Evolutionary conservation across 2,888 invertebrate genomes (phyloP).

Genomic region (Drosophila paranaensis): DNA sequence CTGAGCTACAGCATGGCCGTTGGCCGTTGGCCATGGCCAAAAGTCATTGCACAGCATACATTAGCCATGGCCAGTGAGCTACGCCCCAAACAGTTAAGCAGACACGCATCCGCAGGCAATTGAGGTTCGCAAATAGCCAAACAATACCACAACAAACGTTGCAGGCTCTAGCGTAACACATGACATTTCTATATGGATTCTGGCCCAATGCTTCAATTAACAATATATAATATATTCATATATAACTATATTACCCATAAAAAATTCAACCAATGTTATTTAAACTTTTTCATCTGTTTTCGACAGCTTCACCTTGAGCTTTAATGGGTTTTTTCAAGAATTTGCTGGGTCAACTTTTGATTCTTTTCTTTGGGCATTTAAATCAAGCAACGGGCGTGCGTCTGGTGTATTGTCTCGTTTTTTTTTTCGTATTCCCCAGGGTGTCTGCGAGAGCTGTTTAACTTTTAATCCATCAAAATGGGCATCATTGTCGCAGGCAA

Average conservation of each 20-base stretch:
- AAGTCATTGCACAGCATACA: constrained; percentile 30
- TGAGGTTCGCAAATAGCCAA: constrained; percentile 5
- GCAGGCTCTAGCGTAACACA: not conserved
- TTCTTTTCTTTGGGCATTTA: constrained; percentile 19
- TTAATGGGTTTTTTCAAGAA: constrained; percentile 7
- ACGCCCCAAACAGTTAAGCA: constrained; percentile 6
- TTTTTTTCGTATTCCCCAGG: constrained; percentile 33
- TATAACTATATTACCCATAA: not conserved
- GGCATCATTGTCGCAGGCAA: constrained; percentile 21
- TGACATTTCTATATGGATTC: not conserved
- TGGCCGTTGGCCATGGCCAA: constrained; percentile 21
- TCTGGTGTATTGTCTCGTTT: constrained; percentile 35
- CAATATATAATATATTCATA: too few relatives aligned
- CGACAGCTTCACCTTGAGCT: constrained; percentile 16
- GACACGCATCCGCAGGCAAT: constrained; percentile 10
- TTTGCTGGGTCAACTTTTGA: constrained; percentile 43
- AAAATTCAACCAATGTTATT: too few relatives aligned
- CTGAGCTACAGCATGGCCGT: constrained; percentile 12
- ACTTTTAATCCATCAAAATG: constrained; percentile 75
- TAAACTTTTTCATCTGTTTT: not conserved
- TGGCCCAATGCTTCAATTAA: too few relatives aligned
- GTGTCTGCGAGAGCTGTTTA: constrained; percentile 54
- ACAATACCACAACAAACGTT: constrained; percentile 1
- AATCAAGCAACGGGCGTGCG: constrained; percentile 43
- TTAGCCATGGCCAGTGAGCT: constrained; percentile 24